Evolutionary conservation across 2,113 vertebrate genomes (phyloP).

Genomic region (Psephotus haematonotus): DNA sequence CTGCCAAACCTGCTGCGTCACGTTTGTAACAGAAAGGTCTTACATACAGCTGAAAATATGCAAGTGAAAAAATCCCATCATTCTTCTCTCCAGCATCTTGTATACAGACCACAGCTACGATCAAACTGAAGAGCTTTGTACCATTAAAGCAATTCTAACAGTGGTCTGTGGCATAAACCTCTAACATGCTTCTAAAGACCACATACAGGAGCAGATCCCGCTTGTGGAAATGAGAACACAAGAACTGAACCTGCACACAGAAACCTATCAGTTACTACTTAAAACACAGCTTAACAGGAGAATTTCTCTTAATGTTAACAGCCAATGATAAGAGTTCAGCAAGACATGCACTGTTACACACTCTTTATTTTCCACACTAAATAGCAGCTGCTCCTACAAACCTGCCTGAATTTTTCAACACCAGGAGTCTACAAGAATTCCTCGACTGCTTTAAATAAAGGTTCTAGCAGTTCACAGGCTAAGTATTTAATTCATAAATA

Average conservation of each 20-base stretch:
- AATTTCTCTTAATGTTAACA: background rate
- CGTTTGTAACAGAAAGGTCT: background rate
- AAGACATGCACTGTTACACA: background rate
- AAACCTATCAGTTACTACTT: background rate
- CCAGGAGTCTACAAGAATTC: background rate
- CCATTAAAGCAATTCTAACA: background rate
- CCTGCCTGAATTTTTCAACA: background rate
- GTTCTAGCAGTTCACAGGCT: background rate
- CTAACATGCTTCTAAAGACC: background rate
- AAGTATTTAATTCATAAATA: slow-evolving; percentile 46
- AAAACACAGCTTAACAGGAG: background rate
- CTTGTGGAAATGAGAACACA: background rate
- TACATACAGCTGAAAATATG: slow-evolving; percentile 44
- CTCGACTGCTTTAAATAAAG: background rate
- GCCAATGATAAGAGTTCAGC: background rate
- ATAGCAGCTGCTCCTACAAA: background rate
- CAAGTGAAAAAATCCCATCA: background rate
- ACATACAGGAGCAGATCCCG: background rate
- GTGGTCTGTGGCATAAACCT: background rate
- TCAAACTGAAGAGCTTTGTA: background rate
- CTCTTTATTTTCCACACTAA: background rate
- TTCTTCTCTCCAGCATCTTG: slow-evolving; percentile 19
- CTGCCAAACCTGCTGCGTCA: slow-evolving; percentile 53
- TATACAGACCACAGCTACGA: background rate
- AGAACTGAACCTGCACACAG: background rate